phyloP scores from a whole-genome alignment of 1,140 invertebrate species.

The Plodia interpunctella region DNA sequence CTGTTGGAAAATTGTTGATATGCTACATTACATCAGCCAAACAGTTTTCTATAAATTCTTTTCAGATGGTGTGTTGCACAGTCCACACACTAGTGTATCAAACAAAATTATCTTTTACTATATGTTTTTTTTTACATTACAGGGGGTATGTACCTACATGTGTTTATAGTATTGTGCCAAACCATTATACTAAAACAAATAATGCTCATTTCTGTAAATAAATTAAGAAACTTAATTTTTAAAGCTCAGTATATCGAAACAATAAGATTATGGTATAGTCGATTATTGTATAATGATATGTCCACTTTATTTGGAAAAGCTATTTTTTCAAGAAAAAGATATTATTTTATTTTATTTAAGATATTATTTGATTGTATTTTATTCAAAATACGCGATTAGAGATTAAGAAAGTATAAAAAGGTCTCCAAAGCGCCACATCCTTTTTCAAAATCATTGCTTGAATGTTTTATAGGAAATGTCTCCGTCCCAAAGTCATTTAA shows the following conservation, averaged over 20 bases:
- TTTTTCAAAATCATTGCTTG: slow-evolving; percentile 8
- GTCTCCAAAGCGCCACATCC: slow-evolving; percentile 9
- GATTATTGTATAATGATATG: not conserved
- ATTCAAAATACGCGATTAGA: not conserved
- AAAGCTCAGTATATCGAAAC: not conserved
- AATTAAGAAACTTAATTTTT: not conserved
- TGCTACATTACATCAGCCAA: no score
- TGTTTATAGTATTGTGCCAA: slow-evolving; percentile 28
- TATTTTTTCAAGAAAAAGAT: not conserved
- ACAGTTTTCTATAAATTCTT: no score
- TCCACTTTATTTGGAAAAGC: not conserved
- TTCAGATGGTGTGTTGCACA: no score
- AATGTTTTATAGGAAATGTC: slow-evolving; percentile 43
- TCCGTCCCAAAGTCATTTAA: slow-evolving; percentile 73
- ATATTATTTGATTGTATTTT: no score
- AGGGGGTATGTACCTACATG: slow-evolving; percentile 7
- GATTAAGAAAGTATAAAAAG: not conserved
- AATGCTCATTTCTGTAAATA: slow-evolving; percentile 10
- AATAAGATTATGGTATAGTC: not conserved
- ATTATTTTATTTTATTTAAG: not conserved
- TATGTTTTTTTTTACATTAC: no score
- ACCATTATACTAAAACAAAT: slow-evolving; percentile 12
- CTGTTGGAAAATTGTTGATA: no score
- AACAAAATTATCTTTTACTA: no score
- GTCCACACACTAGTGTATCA: no score